These are phyloP conservation scores for Emydocephalus ijimae DNA, from an alignment of 2,113 vertebrate genomes.

Conservation along the genomic window DNA sequence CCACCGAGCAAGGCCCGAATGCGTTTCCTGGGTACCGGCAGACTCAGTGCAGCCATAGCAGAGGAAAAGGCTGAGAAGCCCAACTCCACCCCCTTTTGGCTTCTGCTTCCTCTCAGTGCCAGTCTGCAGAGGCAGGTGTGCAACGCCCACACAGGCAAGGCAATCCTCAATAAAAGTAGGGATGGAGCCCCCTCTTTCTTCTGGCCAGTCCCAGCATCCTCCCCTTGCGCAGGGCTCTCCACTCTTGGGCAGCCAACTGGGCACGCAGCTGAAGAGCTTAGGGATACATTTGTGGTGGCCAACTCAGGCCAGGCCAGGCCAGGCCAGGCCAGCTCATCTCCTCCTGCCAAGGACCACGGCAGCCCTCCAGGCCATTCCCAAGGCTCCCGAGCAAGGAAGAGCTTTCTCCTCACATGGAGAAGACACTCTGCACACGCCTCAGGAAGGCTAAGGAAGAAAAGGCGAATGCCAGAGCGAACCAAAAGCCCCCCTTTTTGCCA, in stretches of 20 bases:
- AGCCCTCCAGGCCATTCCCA: not conserved
- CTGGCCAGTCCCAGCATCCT: not conserved
- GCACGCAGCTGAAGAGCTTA: not conserved
- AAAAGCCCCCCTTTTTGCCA: not conserved
- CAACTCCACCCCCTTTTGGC: not conserved
- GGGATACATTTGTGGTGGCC: not conserved
- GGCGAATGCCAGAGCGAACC: conserved; percentile 18
- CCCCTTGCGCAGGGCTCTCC: not conserved
- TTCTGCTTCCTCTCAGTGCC: not conserved
- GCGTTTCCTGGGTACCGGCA: not conserved
- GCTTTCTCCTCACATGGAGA: not conserved
- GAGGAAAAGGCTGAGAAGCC: not conserved
- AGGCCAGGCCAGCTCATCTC: not conserved
- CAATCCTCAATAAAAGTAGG: not conserved
- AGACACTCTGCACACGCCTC: not conserved
- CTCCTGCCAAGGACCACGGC: not conserved
- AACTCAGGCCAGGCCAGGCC: not conserved
- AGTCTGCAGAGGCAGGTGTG: not conserved
- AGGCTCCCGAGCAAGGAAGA: not conserved
- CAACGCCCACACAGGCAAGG: not conserved
- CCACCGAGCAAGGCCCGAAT: not conserved
- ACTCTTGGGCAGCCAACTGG: no score
- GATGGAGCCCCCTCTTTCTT: not conserved
- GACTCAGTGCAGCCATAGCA: not conserved
- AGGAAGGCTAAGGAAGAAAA: not conserved